Conservation (phyloP, 2,113 vertebrate genomes). For the Hassar affinis region DNA sequence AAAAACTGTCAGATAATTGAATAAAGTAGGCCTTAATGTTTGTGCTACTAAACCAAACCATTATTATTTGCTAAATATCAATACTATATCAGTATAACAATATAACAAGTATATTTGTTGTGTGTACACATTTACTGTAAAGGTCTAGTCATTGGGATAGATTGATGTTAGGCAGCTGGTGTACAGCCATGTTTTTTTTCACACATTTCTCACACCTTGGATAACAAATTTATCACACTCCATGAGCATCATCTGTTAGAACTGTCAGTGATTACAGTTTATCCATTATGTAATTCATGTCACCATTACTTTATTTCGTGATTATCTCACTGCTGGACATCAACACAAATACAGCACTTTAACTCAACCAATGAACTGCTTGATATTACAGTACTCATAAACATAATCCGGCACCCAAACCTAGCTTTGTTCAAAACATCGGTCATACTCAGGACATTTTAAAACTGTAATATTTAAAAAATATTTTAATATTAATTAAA, state of each 20-base stretch:
- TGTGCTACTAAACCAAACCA: neutral
- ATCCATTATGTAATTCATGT: constrained; percentile 38
- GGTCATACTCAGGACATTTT: neutral
- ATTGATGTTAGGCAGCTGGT: no score
- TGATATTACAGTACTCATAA: no score
- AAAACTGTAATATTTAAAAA: neutral
- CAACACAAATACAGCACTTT: neutral
- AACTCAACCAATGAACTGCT: constrained; percentile 5
- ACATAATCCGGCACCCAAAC: constrained; percentile 8
- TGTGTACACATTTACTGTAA: no score
- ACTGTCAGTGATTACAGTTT: constrained; percentile 28
- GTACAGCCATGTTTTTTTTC: neutral
- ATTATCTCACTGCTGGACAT: constrained; percentile 32
- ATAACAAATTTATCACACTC: constrained; percentile 25
- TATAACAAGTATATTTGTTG: no score
- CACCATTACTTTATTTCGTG: constrained; percentile 42
- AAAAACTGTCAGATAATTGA: neutral
- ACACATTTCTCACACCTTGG: constrained; percentile 20
- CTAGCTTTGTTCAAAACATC: neutral
- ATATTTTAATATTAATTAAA: neutral
- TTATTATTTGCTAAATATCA: neutral
- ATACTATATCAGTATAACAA: no score
- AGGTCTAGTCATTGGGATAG: no score
- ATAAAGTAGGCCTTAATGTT: neutral
- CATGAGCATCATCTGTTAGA: constrained; percentile 26